phyloP scores from a whole-genome alignment of 2,888 invertebrate genomes.

The Thymelicus acteon region DNA sequence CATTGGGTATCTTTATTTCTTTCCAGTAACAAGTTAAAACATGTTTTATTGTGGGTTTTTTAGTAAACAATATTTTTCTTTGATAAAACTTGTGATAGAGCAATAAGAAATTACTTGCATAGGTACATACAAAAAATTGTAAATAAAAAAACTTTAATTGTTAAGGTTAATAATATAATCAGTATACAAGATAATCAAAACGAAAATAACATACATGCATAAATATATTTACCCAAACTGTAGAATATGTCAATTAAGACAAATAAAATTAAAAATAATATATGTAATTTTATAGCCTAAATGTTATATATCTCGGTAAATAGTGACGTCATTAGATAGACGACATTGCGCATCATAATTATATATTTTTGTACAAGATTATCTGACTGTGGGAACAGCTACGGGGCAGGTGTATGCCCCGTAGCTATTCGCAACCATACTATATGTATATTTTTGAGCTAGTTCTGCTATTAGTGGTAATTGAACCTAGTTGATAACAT shows the following conservation, averaged over 20 bases:
- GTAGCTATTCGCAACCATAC: slow-evolving; percentile 13
- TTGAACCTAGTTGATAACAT: background rate
- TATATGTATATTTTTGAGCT: slow-evolving; percentile 35
- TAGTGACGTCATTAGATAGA: background rate
- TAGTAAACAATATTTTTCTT: background rate
- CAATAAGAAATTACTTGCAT: slow-evolving; percentile 19
- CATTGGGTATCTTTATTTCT: background rate
- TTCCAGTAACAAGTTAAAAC: too few species aligned
- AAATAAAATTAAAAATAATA: slow-evolving; percentile 12
- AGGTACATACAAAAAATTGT: slow-evolving; percentile 9
- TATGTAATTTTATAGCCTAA: slow-evolving; percentile 32
- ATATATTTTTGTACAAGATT: slow-evolving; percentile 35
- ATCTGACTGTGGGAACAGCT: slow-evolving; percentile 10
- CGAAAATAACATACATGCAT: slow-evolving; percentile 6
- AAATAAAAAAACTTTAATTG: slow-evolving; percentile 7
- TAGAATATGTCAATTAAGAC: slow-evolving; percentile 33
- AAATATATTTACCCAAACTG: slow-evolving; percentile 28
- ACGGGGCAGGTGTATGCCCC: slow-evolving; percentile 18
- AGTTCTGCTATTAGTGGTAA: background rate
- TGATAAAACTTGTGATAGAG: slow-evolving; percentile 13
- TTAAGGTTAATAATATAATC: slow-evolving; percentile 6
- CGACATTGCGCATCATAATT: slow-evolving; percentile 15
- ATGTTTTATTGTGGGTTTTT: too few species aligned
- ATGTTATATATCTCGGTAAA: slow-evolving; percentile 20
- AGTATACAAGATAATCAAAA: slow-evolving; percentile 17